Evolutionary conservation across 2,113 vertebrate genomes (phyloP).

Genomic region (Nansenia antarctica): DNA sequence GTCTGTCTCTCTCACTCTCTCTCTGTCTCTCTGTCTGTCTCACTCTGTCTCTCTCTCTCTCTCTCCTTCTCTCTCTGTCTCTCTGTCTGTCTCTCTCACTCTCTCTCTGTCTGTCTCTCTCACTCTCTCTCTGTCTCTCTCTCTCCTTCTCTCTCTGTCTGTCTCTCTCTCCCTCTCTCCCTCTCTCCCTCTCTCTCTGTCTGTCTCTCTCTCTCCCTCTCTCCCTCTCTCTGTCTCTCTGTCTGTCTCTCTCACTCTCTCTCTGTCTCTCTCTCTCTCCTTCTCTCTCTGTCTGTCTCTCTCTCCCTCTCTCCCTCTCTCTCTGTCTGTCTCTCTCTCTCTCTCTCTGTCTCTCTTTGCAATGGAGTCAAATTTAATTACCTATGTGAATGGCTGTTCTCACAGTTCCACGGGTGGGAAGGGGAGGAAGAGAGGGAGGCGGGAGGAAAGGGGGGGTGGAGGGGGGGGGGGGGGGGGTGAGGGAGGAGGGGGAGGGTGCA

Average conservation of each 20-base stretch:
- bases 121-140: too few species aligned
- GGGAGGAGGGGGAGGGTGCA: constrained; percentile 15
- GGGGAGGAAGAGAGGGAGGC: neutral
- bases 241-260: neutral
- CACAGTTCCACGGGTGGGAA: constrained; percentile 36
- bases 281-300: neutral
- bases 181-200: neutral
- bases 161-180: too few species aligned
- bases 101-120: too few species aligned
- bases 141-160: too few species aligned
- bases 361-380: constrained; percentile 64
- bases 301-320: constrained; percentile 20
- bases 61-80: too few species aligned
- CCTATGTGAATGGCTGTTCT: constrained; percentile 51
- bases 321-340: constrained; percentile 28
- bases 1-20: too few species aligned
- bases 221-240: neutral
- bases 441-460: constrained; percentile 21
- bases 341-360: constrained; percentile 40
- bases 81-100: too few species aligned
- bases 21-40: too few species aligned
- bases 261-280: constrained; percentile 1
- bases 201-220: neutral
- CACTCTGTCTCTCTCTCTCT: too few species aligned
- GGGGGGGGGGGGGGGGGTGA: neutral